Percentiles rank a stretch among this genome's conserved stretches.
phyloP scores from a whole-genome alignment of 2,797 vertebrate species.

The Sebastes melanostomus region DNA sequence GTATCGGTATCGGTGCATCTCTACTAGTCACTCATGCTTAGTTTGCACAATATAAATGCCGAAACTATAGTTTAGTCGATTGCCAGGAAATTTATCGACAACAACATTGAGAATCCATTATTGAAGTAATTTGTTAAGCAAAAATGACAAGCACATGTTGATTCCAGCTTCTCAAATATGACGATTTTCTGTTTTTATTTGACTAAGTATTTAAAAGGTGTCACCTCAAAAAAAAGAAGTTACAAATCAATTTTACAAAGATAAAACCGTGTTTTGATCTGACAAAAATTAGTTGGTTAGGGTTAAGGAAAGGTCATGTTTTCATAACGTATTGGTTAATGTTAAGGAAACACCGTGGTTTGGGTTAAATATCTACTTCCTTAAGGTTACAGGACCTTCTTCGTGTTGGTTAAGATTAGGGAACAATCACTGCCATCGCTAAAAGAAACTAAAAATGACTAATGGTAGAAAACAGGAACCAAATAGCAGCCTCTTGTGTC shows the following conservation, averaged over 20 bases:
- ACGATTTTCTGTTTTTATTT: neutral
- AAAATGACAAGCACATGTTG: neutral
- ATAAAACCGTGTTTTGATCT: neutral
- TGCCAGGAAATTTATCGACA: neutral
- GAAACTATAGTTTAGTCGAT: neutral
- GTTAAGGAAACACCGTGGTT: conserved; percentile 18
- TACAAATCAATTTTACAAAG: neutral
- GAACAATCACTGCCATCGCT: neutral
- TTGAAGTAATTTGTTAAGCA: neutral
- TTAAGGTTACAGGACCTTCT: neutral
- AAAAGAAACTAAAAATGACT: neutral
- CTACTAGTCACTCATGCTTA: neutral
- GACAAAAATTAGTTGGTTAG: neutral
- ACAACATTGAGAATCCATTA: neutral
- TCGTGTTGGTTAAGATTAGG: neutral
- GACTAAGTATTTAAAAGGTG: neutral
- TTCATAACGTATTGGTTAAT: neutral
- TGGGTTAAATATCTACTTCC: conserved; percentile 22
- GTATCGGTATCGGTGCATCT: too few species aligned
- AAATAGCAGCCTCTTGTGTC: neutral
- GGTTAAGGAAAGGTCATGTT: neutral
- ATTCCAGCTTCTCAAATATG: neutral
- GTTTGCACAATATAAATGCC: neutral
- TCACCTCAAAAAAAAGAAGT: neutral
- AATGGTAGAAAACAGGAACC: neutral